A percentile compares a stretch with the other conserved stretches of the same genome.
Conservation (phyloP, 2,113 vertebrate species). For the Gavia stellata region DNA sequence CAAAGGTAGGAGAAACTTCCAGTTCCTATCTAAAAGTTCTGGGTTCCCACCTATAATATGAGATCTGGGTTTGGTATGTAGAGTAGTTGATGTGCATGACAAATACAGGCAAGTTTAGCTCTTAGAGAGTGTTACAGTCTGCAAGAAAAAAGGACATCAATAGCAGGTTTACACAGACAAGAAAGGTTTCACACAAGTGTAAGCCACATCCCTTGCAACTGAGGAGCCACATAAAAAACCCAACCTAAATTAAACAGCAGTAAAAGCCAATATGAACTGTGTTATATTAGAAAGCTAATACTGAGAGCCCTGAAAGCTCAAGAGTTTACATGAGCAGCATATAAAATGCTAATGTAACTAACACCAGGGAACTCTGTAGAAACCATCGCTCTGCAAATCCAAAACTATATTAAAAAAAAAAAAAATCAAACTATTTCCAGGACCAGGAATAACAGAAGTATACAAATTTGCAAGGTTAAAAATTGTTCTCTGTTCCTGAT, state of each 20-base stretch:
- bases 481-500: background rate
- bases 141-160: background rate
- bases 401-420: background rate
- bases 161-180: background rate
- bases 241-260: background rate
- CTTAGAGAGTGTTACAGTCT: background rate
- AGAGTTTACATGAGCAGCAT: background rate
- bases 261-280: background rate
- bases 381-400: background rate
- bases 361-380: background rate
- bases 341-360: background rate
- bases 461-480: background rate
- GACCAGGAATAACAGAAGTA: background rate
- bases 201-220: background rate
- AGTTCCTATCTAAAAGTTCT: background rate
- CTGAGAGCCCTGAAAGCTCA: background rate
- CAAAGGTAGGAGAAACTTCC: background rate
- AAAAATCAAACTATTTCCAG: background rate
- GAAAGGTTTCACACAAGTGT: background rate
- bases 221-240: background rate
- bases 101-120: background rate
- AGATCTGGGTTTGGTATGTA: background rate
- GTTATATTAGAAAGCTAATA: constrained; percentile 18
- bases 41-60: background rate
- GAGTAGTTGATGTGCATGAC: background rate